Conservation (phyloP, 1,140 invertebrate species). For the Hylaeus volcanicus region DNA sequence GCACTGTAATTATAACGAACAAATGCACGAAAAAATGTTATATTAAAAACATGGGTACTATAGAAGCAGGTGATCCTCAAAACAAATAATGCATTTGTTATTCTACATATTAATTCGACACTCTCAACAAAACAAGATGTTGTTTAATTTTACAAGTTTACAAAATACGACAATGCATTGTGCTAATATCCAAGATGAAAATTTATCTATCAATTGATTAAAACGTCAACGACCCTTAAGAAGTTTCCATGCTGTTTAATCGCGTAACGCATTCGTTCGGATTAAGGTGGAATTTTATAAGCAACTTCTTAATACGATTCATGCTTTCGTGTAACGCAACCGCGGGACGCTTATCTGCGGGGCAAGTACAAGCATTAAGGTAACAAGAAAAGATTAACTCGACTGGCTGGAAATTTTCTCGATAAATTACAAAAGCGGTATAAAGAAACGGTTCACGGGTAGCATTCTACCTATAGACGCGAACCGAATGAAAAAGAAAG, state of each 20-base stretch:
- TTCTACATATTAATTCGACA: too few species aligned
- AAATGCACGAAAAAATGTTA: too few species aligned
- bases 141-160: too few species aligned
- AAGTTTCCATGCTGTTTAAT: neutral
- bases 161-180: neutral
- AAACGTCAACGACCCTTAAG: neutral
- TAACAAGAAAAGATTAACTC: neutral
- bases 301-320: conserved; percentile 11
- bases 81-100: too few species aligned
- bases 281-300: neutral
- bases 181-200: neutral
- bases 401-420: conserved; percentile 27
- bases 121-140: too few species aligned
- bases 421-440: neutral
- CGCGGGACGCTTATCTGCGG: conserved; percentile 5
- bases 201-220: neutral
- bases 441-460: conserved; percentile 39
- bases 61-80: too few species aligned
- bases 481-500: conserved; percentile 21
- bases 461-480: neutral
- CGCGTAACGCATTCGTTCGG: neutral
- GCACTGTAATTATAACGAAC: too few species aligned
- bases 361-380: neutral
- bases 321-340: neutral
- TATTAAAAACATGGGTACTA: too few species aligned